These are phyloP conservation scores for Gymnoscopelus microlampas DNA, from an alignment of 2,797 vertebrate species.

Conservation along the genomic window DNA sequence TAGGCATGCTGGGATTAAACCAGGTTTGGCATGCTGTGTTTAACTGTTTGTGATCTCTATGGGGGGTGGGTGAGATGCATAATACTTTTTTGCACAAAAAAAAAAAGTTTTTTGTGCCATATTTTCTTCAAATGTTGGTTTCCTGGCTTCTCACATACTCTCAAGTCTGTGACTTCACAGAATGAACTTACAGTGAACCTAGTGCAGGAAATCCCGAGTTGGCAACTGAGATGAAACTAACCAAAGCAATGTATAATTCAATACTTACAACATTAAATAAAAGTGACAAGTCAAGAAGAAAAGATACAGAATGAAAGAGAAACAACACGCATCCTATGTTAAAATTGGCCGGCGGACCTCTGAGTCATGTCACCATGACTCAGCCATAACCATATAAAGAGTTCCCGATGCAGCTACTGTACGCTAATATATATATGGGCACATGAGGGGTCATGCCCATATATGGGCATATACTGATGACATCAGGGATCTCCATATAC, in stretches of 20 bases:
- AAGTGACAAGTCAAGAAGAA: neutral
- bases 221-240: slow-evolving; percentile 7
- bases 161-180: no score
- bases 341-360: no score
- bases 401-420: no score
- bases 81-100: no score
- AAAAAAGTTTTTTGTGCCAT: no score
- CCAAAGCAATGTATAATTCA: neutral
- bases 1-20: no score
- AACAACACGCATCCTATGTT: neutral
- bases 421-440: no score
- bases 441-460: no score
- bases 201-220: neutral
- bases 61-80: neutral
- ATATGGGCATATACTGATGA: no score
- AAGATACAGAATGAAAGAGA: neutral
- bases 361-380: no score
- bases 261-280: neutral
- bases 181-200: slow-evolving; percentile 34
- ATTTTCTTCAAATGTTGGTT: slow-evolving; percentile 16
- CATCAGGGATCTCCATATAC: no score
- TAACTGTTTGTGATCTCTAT: neutral
- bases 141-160: slow-evolving; percentile 20
- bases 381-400: no score
- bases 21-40: neutral